phyloP scores from a whole-genome alignment of 2,797 vertebrate species.

The Nasua narica region DNA sequence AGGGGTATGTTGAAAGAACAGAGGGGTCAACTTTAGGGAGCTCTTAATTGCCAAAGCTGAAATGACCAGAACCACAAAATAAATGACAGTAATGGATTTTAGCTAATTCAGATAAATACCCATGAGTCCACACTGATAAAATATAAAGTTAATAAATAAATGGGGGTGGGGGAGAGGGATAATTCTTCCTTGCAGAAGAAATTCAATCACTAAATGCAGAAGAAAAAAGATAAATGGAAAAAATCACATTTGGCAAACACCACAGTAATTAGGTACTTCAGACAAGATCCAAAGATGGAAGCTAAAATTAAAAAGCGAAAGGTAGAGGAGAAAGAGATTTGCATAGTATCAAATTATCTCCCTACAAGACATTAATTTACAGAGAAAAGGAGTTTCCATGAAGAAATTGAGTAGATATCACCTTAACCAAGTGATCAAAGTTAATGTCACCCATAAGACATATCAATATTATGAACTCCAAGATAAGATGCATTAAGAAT shows the following conservation, averaged over 20 bases:
- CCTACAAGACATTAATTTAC: not conserved
- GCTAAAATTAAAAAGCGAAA: not conserved
- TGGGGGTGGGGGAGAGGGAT: not conserved
- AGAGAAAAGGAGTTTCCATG: not conserved
- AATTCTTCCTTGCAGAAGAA: not conserved
- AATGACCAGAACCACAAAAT: not conserved
- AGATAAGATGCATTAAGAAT: not conserved
- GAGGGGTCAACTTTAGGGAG: not conserved
- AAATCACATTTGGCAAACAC: conserved; percentile 2
- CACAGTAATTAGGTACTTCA: not conserved
- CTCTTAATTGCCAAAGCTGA: not conserved
- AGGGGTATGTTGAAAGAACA: not conserved
- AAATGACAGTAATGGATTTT: not conserved
- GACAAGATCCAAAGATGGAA: not conserved
- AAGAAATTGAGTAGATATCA: not conserved
- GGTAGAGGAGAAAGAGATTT: not conserved
- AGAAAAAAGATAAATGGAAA: not conserved
- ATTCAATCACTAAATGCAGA: not conserved
- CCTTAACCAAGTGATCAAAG: not conserved
- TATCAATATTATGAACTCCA: not conserved
- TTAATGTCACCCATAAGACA: not conserved
- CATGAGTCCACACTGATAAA: not conserved
- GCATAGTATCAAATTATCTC: not conserved
- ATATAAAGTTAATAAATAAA: not conserved
- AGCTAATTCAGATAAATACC: not conserved